Conservation (phyloP, 2,113 vertebrate species). For the Candoia aspera region DNA sequence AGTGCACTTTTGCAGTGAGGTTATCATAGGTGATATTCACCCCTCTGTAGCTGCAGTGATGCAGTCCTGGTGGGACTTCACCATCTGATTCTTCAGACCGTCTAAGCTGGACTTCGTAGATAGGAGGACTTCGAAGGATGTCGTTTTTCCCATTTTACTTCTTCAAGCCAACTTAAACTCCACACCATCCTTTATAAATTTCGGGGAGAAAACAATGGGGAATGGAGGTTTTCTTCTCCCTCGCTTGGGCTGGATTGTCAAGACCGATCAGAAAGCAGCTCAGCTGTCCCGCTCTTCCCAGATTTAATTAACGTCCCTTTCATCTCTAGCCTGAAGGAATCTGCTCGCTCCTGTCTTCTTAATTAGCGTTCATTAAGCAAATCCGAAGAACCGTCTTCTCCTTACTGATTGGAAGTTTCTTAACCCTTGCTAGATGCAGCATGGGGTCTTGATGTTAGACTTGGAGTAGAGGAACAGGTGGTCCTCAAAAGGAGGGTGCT, state of each 20-base stretch:
- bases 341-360: slow-evolving; percentile 88
- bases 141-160: neutral
- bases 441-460: neutral
- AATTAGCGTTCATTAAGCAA: slow-evolving; percentile 92
- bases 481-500: neutral
- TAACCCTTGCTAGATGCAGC: slow-evolving; percentile 64
- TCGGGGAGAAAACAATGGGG: neutral
- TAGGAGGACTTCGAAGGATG: no score
- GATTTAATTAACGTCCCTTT: slow-evolving; percentile 89
- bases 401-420: slow-evolving; percentile 51
- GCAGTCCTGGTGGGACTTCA: no score
- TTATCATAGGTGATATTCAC: neutral
- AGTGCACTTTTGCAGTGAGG: neutral
- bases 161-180: neutral
- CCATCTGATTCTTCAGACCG: no score
- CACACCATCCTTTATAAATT: neutral
- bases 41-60: no score
- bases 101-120: no score
- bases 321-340: slow-evolving; percentile 85
- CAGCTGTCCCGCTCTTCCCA: slow-evolving; percentile 70
- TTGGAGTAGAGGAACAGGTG: neutral
- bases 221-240: neutral
- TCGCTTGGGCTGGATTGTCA: slow-evolving; percentile 68
- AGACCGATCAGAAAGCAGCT: slow-evolving; percentile 67
- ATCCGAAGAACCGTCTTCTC: slow-evolving; percentile 77